Evolutionary conservation across 2,888 invertebrate species (phyloP).

Genomic region (Synanthedon tipuliformis): DNA sequence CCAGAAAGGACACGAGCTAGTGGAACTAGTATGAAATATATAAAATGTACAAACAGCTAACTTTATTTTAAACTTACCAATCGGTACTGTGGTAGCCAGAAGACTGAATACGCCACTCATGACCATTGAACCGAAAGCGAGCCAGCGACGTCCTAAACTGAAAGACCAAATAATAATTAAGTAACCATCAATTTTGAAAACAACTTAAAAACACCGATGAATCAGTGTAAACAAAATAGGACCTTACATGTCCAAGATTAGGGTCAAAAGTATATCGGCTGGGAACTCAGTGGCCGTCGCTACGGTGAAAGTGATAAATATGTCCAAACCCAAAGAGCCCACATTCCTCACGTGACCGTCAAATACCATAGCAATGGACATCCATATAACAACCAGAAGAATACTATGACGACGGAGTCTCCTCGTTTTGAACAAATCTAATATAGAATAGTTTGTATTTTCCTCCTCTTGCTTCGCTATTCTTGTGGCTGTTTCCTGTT

Average conservation of each 20-base stretch:
- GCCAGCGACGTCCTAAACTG: constrained; percentile 85
- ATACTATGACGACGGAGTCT: constrained; percentile 79
- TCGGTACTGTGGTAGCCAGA: constrained; percentile 77
- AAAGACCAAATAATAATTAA: constrained; percentile 1
- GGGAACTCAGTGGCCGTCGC: constrained; percentile 87
- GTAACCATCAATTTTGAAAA: too few species aligned
- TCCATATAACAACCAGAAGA: constrained; percentile 84
- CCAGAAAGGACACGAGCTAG: too few species aligned
- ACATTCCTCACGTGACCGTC: constrained; percentile 92
- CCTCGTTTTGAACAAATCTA: constrained; percentile 83
- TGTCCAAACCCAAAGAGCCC: constrained; percentile 81
- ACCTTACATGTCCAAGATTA: constrained; percentile 73
- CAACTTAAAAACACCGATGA: too few species aligned
- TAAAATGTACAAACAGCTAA: too few species aligned
- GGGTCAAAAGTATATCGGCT: constrained; percentile 81
- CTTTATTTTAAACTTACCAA: constrained; percentile 53
- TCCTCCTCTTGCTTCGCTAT: constrained; percentile 78
- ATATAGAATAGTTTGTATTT: constrained; percentile 77
- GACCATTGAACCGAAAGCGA: constrained; percentile 83
- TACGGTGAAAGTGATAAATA: constrained; percentile 85
- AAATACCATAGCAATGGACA: constrained; percentile 85
- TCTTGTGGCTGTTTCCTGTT: constrained; percentile 74
- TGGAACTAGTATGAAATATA: too few species aligned
- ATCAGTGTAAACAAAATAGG: background rate
- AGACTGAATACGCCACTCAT: constrained; percentile 83